Evolutionary conservation across 2,888 invertebrate genomes (phyloP).

Genomic region (Diarsia rubi): DNA sequence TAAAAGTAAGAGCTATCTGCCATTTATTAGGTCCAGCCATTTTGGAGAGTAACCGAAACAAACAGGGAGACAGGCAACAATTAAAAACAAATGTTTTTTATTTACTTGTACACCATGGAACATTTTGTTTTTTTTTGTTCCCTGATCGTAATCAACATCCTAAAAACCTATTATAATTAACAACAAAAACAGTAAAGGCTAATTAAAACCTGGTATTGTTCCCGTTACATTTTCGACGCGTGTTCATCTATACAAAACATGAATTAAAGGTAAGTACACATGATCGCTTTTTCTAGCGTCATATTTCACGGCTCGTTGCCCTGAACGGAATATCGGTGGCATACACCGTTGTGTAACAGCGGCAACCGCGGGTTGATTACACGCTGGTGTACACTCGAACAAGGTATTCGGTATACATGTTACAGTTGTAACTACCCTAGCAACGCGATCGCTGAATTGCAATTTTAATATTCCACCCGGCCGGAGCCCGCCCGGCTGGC

Average conservation of each 20-base stretch:
- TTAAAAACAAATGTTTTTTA: too few species aligned
- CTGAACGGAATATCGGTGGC: conserved; percentile 74
- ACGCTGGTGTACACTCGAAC: conserved; percentile 29
- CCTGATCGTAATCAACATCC: background rate
- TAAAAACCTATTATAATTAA: conserved; percentile 1
- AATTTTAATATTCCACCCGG: background rate
- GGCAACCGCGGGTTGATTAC: conserved; percentile 69
- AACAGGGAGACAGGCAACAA: too few species aligned
- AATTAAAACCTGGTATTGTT: conserved; percentile 13
- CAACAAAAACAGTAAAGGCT: background rate
- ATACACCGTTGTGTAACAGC: conserved; percentile 77
- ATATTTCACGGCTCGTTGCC: conserved; percentile 72
- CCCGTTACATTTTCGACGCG: conserved; percentile 13
- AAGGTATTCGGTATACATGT: too few species aligned
- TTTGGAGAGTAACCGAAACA: too few species aligned
- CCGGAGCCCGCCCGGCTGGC: background rate
- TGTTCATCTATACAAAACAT: conserved; percentile 23
- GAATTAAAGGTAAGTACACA: conserved; percentile 52
- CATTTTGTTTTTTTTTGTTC: too few species aligned
- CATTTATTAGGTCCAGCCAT: too few species aligned
- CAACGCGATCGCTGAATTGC: background rate
- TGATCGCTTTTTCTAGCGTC: conserved; percentile 67
- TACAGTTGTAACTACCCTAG: background rate
- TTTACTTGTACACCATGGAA: too few species aligned
- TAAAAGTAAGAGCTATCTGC: too few species aligned